A percentile compares a stretch with the other conserved stretches of the same genome.
These are phyloP conservation scores for Bruchidius siliquastri DNA, from an alignment of 2,888 invertebrate species.

Conservation along the genomic window DNA sequence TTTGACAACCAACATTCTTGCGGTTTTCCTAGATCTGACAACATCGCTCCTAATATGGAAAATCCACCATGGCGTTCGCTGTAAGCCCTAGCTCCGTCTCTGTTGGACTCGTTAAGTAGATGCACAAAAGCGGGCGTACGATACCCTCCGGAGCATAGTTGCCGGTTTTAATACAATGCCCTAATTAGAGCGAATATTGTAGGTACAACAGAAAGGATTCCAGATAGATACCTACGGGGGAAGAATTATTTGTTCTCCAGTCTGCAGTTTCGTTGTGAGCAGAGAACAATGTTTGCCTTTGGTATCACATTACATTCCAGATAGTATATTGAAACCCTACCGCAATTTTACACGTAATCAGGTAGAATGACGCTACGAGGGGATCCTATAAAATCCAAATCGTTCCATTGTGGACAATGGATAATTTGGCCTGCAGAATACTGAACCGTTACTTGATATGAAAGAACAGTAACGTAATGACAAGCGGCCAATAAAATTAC, in stretches of 20 bases:
- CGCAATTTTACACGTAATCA: no score
- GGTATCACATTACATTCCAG: no score
- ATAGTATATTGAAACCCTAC: no score
- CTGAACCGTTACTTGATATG: no score
- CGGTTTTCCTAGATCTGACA: background rate
- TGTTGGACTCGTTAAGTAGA: background rate
- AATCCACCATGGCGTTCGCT: background rate
- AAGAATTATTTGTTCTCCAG: background rate
- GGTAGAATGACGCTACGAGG: no score
- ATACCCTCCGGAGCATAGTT: background rate
- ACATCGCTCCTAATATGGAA: background rate
- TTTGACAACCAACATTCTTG: background rate
- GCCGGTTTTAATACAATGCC: background rate
- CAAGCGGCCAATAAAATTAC: no score
- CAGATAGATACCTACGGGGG: background rate
- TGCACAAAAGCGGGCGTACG: background rate
- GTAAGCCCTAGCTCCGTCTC: background rate
- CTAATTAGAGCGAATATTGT: background rate
- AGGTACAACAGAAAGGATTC: background rate
- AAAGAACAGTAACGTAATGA: no score
- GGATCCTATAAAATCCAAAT: no score
- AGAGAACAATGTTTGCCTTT: no score
- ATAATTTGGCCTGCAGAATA: no score
- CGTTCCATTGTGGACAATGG: no score
- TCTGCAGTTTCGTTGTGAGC: no score